Percentiles rank a stretch among this genome's conserved stretches.
phyloP scores from a whole-genome alignment of 1,140 invertebrate genomes.

The Drosophila lacertosa region DNA sequence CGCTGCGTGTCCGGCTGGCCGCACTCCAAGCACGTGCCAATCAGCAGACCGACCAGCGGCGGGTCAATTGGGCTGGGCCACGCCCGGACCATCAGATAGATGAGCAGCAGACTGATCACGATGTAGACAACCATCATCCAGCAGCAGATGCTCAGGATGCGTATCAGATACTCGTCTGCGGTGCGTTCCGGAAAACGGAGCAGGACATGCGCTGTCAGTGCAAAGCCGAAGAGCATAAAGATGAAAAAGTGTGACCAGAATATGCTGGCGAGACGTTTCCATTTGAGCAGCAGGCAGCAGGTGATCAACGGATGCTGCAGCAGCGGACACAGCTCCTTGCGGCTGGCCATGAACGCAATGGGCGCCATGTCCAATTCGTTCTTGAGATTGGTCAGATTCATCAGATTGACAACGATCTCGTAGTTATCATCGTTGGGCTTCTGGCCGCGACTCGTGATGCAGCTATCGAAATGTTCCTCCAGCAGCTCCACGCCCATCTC shows the following conservation, averaged over 20 bases:
- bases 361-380: neutral
- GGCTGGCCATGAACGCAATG: neutral
- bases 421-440: neutral
- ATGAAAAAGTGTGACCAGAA: slow-evolving; percentile 1
- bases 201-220: neutral
- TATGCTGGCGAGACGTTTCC: neutral
- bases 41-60: neutral
- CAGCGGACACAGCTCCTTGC: neutral
- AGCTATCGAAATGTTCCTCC: slow-evolving; percentile 15
- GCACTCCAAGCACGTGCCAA: neutral
- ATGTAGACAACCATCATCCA: neutral
- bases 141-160: neutral
- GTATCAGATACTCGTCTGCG: neutral
- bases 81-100: neutral
- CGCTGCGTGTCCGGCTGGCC: neutral
- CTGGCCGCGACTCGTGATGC: slow-evolving; percentile 10
- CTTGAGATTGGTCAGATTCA: neutral
- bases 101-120: neutral
- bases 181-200: neutral
- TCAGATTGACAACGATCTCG: slow-evolving; percentile 1
- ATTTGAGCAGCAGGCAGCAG: slow-evolving; percentile 10
- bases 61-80: neutral
- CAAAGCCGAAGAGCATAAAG: neutral
- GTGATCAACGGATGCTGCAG: slow-evolving; percentile 15
- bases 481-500: slow-evolving; percentile 8